Conservation (phyloP, 1,140 invertebrate species). For the Pseudomyrmex pallidus region DNA sequence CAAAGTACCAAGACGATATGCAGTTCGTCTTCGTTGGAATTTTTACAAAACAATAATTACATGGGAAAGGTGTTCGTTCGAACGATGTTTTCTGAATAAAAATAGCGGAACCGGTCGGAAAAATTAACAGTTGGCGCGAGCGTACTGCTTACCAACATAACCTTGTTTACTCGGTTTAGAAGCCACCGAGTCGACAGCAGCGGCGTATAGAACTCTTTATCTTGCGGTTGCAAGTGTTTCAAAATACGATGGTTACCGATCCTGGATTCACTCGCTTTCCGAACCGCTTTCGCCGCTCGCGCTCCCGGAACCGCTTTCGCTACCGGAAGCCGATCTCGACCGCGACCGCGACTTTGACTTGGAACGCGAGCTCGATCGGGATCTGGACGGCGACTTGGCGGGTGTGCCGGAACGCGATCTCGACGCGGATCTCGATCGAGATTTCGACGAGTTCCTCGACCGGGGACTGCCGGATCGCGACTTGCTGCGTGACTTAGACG, state of each 20-base stretch:
- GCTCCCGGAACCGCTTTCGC: constrained; percentile 77
- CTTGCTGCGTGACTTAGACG: constrained; percentile 59
- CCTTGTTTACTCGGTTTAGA: too few species aligned
- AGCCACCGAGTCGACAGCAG: too few species aligned
- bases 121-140: too few species aligned
- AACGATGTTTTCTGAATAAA: too few species aligned
- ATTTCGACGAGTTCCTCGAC: constrained; percentile 71
- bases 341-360: constrained; percentile 77
- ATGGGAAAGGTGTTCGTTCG: too few species aligned
- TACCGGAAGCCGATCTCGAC: constrained; percentile 75
- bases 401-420: constrained; percentile 75
- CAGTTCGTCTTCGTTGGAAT: too few species aligned
- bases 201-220: too few species aligned
- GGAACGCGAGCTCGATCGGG: constrained; percentile 77
- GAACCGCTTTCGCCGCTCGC: constrained; percentile 80
- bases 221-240: too few species aligned
- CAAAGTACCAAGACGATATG: too few species aligned
- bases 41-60: too few species aligned
- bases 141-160: too few species aligned
- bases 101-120: too few species aligned
- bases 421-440: constrained; percentile 73
- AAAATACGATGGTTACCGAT: neutral
- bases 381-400: constrained; percentile 77
- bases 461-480: constrained; percentile 75
- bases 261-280: constrained; percentile 79